phyloP scores from a whole-genome alignment of 2,113 vertebrate species.

The Tichodroma muraria region DNA sequence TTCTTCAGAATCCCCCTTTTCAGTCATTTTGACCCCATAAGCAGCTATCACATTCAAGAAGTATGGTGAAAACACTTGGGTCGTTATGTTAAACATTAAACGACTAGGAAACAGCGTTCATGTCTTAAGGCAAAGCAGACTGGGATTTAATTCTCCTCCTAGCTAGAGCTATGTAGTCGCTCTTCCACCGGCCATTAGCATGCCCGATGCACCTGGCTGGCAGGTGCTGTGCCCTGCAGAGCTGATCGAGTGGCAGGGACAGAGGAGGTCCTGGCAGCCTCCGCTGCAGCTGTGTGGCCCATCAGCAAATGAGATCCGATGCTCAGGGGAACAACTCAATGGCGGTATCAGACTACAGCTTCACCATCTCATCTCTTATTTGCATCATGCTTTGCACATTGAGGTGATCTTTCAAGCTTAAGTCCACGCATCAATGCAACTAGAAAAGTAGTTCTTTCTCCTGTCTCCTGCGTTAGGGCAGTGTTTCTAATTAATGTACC shows the following conservation, averaged over 20 bases:
- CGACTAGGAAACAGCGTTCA: background rate
- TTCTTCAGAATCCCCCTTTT: background rate
- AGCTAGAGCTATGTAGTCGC: background rate
- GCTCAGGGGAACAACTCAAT: background rate
- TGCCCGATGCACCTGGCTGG: background rate
- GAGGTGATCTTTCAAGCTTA: background rate
- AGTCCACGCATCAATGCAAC: background rate
- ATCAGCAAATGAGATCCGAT: background rate
- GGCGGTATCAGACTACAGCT: background rate
- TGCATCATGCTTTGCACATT: background rate
- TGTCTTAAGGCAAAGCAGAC: background rate
- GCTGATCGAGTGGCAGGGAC: accelerated
- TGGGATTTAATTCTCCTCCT: background rate
- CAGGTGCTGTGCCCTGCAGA: background rate
- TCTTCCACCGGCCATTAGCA: background rate
- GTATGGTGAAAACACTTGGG: background rate
- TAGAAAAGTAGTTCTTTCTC: background rate
- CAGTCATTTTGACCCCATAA: background rate
- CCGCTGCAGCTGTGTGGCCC: background rate
- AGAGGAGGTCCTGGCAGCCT: background rate
- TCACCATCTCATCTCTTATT: background rate
- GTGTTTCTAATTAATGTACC: background rate
- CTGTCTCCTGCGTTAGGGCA: accelerated
- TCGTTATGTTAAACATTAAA: background rate
- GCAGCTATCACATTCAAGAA: background rate